Conservation (phyloP, 1,140 invertebrate genomes). For the Drosophila repleta region DNA sequence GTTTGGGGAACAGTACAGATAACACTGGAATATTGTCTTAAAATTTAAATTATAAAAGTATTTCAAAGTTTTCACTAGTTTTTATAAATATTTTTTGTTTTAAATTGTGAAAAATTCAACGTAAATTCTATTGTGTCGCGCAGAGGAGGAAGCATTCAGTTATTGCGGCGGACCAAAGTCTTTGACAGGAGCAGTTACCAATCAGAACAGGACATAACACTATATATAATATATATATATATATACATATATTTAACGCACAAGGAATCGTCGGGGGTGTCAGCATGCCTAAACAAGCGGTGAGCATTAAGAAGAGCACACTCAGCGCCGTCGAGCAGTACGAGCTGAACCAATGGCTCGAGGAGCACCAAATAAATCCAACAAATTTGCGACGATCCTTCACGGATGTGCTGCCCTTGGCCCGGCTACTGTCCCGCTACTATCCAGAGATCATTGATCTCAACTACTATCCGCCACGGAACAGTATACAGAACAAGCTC, state of each 20-base stretch:
- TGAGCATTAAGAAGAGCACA: slow-evolving; percentile 17
- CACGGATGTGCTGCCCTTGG: slow-evolving; percentile 88
- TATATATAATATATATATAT: not conserved
- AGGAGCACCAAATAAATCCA: slow-evolving; percentile 17
- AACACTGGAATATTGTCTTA: slow-evolving; percentile 17
- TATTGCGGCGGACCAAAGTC: no score
- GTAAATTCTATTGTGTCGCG: not conserved
- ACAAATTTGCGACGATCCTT: slow-evolving; percentile 41
- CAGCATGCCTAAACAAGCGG: slow-evolving; percentile 7
- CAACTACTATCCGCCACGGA: slow-evolving; percentile 89
- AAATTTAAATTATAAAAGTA: slow-evolving; percentile 29
- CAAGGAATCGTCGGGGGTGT: no score
- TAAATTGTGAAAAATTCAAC: not conserved
- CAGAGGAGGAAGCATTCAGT: not conserved
- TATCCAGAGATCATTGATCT: slow-evolving; percentile 89
- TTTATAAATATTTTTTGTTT: slow-evolving; percentile 3
- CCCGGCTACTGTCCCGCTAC: slow-evolving; percentile 88
- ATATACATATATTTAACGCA: not conserved
- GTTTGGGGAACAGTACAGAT: slow-evolving; percentile 25
- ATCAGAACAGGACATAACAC: no score
- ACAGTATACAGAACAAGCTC: slow-evolving; percentile 87
- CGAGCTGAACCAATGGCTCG: slow-evolving; percentile 47
- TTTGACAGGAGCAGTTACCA: no score
- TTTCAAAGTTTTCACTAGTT: slow-evolving; percentile 11
- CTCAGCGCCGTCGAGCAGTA: slow-evolving; percentile 35